Percentiles rank a stretch among this genome's conserved stretches.
Evolutionary conservation across 92 coral and sea anemone species (phyloP).

Genomic region (Bergia sp.): DNA sequence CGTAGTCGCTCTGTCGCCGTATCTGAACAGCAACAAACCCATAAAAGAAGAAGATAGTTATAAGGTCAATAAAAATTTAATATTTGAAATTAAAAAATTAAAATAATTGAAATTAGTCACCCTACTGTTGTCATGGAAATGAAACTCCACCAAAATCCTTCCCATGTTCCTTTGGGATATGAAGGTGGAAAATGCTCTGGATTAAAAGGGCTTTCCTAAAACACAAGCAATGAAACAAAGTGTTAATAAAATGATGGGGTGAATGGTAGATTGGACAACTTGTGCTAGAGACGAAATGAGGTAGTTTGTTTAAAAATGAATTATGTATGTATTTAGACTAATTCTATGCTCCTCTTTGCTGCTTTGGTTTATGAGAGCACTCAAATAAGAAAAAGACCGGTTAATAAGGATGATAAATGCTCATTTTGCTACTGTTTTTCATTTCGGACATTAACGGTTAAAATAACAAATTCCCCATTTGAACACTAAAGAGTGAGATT

Average conservation of each 20-base stretch:
- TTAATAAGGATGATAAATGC: too few relatives aligned
- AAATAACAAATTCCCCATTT: too few relatives aligned
- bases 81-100: too few relatives aligned
- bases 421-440: too few relatives aligned
- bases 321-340: too few relatives aligned
- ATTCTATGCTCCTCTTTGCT: too few relatives aligned
- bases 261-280: neutral
- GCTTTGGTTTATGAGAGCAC: too few relatives aligned
- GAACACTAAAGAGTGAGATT: too few relatives aligned
- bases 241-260: neutral
- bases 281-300: neutral
- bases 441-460: too few relatives aligned
- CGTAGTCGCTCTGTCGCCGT: constrained; percentile 27
- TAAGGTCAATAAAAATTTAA: too few relatives aligned
- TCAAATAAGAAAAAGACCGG: too few relatives aligned
- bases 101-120: neutral
- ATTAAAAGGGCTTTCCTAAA: constrained; percentile 9
- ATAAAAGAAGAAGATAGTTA: neutral
- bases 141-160: constrained; percentile 26
- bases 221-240: neutral
- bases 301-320: too few relatives aligned
- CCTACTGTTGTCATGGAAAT: constrained; percentile 26
- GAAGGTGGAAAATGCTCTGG: constrained; percentile 1
- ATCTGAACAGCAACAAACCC: neutral
- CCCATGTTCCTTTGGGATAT: constrained; percentile 17